A percentile compares a stretch with the other conserved stretches of the same genome.
These are phyloP conservation scores for Orchestia grillus DNA, from an alignment of 1,140 invertebrate species.

Conservation along the genomic window DNA sequence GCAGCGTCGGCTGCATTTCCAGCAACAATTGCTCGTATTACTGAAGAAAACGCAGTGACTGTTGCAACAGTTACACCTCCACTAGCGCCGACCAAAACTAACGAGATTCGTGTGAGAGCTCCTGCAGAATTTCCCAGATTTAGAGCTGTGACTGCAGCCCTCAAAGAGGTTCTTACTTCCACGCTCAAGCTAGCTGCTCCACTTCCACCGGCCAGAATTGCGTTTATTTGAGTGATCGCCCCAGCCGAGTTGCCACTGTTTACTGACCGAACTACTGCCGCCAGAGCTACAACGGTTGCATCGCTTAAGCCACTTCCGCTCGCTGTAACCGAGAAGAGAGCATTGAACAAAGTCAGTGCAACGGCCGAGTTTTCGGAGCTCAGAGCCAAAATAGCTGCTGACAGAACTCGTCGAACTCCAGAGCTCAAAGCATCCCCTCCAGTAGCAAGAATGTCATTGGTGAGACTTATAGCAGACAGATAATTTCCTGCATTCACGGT, in stretches of 20 bases:
- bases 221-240: neutral
- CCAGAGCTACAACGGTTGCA: neutral
- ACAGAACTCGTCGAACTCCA: slow-evolving; percentile 2
- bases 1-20: neutral
- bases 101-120: neutral
- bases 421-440: neutral
- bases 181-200: neutral
- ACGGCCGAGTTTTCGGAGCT: neutral
- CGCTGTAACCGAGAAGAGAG: neutral
- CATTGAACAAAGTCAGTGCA: neutral
- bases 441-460: neutral
- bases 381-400: neutral
- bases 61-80: slow-evolving; percentile 21
- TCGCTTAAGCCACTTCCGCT: neutral
- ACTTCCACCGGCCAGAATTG: neutral
- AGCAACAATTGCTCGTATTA: neutral
- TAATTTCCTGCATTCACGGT: neutral
- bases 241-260: neutral
- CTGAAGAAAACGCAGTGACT: slow-evolving; percentile 4
- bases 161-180: neutral
- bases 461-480: neutral
- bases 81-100: neutral
- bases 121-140: neutral
- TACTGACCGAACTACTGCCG: neutral
- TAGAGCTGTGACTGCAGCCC: neutral